Evolutionary conservation across 2,888 invertebrate species (phyloP), one percentile per base, ranked within the genome.

Genomic region (Liopterus haemorrhoidalis): DNA sequence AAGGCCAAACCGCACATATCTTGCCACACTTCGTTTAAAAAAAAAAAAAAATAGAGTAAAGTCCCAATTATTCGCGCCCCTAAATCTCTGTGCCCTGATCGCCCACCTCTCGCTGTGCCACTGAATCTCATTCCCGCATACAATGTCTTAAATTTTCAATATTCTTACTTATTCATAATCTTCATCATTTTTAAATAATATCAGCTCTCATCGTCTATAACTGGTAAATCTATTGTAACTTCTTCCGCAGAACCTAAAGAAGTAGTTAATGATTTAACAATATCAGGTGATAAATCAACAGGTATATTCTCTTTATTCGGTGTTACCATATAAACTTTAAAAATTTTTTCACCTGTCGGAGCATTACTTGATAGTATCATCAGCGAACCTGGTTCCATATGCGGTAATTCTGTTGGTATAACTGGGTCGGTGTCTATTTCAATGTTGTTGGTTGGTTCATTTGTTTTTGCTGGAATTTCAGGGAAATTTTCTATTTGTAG

Each of bases 241-340:
- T 32, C 20, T 27, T 45, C 24, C 4, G 38, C 45, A 5, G 24
- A 14, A 2, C 45, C 45, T 8, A 45, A 25, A 25, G 39, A 39
- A 1, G 32, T 25, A n/a, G 45, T 39, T 32, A 45, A 25, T 2
- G 33, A 39, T 19, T 62, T 58, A n/a, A 70, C 50, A n/a, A 66
- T 49, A 41, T 68, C 64, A 1, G 63, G 59, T 0, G 63, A 57
- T 8, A 69, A 51, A 50, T 65, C 55, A 9, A 69, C 45, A 1
- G 67, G 64, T 2, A 62, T 62, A 33, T 66, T 59, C 25, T 58
- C 61, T 45, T 61, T 57, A 22, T 64, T 55, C 1, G 69, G 63
- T 20, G 70, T 70, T 5, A 72, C 70, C 68, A 74, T 70, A 46
- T 67, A 74, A 41, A 73, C 70, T 56, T 72, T 70, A 28, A 70